Percentiles rank a stretch among this genome's conserved stretches.
Evolutionary conservation across 1,140 invertebrate species (phyloP).

Genomic region (Charaxes varanes): DNA sequence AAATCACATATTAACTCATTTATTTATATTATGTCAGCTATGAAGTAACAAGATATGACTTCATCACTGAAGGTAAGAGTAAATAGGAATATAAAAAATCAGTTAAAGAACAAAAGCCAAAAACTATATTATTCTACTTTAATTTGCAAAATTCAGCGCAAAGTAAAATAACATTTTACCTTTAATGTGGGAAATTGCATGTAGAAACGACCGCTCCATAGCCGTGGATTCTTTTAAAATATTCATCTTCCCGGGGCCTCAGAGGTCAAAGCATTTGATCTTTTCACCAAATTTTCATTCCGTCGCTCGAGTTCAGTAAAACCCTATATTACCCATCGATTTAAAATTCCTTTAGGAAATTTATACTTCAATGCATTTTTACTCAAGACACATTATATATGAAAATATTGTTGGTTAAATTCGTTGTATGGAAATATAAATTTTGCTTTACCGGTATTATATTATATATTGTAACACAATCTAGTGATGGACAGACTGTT

Average conservation of each 20-base stretch:
- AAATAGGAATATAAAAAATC: no score
- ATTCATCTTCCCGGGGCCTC: conserved; percentile 33
- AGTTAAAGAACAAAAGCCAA: no score
- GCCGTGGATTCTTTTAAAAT: conserved; percentile 38
- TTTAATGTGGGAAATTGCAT: conserved; percentile 17
- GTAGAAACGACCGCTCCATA: conserved; percentile 22
- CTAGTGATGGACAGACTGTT: no score
- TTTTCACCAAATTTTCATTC: conserved; percentile 35
- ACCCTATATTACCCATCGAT: conserved; percentile 25
- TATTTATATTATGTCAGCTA: no score
- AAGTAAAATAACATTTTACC: conserved; percentile 20
- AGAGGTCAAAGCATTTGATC: conserved; percentile 42
- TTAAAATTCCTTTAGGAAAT: conserved; percentile 9
- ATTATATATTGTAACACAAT: no score
- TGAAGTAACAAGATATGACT: no score
- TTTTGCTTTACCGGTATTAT: no score
- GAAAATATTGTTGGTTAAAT: no score
- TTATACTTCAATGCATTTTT: conserved; percentile 10
- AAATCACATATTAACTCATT: no score
- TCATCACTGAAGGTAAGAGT: no score
- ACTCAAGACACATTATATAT: no score
- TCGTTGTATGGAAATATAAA: no score
- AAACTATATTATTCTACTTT: conserved; percentile 10
- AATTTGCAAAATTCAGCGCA: conserved; percentile 19
- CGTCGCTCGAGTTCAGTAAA: conserved; percentile 27